These are phyloP conservation scores for Podarcis muralis DNA, from an alignment of 2,113 vertebrate genomes.

Conservation along the genomic window DNA sequence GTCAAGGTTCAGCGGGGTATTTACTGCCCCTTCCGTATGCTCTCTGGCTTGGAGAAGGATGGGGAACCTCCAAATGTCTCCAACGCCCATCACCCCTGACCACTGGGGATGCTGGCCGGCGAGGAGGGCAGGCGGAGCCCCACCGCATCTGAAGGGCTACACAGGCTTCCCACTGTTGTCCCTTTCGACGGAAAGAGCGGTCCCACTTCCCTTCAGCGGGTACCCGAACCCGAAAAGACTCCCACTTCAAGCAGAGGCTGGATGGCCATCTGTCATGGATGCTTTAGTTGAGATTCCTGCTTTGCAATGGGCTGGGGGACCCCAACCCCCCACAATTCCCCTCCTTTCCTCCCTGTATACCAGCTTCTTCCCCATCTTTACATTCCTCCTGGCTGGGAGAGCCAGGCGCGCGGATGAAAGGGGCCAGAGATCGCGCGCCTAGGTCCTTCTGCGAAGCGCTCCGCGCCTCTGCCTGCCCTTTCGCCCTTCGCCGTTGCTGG, in stretches of 20 bases:
- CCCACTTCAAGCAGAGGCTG: background rate
- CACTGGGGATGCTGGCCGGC: background rate
- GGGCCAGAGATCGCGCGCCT: background rate
- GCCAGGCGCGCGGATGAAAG: background rate
- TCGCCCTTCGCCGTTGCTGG: background rate
- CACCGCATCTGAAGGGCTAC: no score
- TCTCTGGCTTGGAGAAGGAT: background rate
- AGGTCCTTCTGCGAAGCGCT: background rate
- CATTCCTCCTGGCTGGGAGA: background rate
- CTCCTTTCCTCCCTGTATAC: background rate
- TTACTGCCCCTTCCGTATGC: no score
- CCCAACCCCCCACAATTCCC: background rate
- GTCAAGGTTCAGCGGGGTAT: background rate
- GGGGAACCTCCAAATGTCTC: no score
- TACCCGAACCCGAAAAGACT: background rate
- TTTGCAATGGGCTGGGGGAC: background rate
- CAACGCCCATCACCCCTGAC: background rate
- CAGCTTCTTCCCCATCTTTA: background rate
- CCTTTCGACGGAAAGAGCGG: no score
- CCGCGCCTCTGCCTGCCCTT: background rate
- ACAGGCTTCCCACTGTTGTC: no score
- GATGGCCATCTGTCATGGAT: no score
- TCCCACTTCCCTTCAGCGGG: background rate
- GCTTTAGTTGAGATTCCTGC: no score
- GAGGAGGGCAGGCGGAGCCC: background rate